Evolutionary conservation across 53 echinoderm and acorn worm species (phyloP), one percentile per base, ranked within the genome.

Genomic region (Patiria pectinifera): DNA sequence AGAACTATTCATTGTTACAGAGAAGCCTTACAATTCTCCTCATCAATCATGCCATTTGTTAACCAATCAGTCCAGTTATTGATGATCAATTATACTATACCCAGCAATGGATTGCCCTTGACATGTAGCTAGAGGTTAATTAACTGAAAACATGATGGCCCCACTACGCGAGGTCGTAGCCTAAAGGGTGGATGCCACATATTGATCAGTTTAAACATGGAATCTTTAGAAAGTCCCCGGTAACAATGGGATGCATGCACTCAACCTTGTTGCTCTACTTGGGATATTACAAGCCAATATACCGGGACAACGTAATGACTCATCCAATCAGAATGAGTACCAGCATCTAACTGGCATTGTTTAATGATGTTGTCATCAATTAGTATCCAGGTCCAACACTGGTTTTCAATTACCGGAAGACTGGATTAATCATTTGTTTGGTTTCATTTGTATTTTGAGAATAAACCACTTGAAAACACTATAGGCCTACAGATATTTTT

Each of bases 341-440:
- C 85, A 15, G 59, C 85, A 85, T 69, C 69, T 35, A 35, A 63
- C 85, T 4, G 82, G 25, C 72, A 86, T 86, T 86, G 86, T 86
- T 86, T 71, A 48, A 86, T 21, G 69, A 25, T 71, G 74, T 25
- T 48, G 86, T 86, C 86, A 86, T 85, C 69, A 85, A 21, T n/a
- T 53, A 15, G 71, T 19, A 45, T 70, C 10, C 44, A 25, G 21
- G 60, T 23, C 15, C 59, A 7, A 25, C 4, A 22, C 59, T 13
- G 25, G 58, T 14, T 62, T 86, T n/a, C 19, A 47, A 14, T 48
- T 71, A 74, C 72, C 86, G 74, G 86, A 86, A 86, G 75, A 47
- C 16, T 0, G 46, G 69, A 85, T 85, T 74, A 74, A 74, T 74
- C n/a, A 74, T 24, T 74, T 21, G 21, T 23, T 66, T 3, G 66